A percentile compares a stretch with the other conserved stretches of the same genome.
These are phyloP conservation scores for Pimpla rufipes DNA, from an alignment of 2,888 invertebrate genomes.

Conservation along the genomic window DNA sequence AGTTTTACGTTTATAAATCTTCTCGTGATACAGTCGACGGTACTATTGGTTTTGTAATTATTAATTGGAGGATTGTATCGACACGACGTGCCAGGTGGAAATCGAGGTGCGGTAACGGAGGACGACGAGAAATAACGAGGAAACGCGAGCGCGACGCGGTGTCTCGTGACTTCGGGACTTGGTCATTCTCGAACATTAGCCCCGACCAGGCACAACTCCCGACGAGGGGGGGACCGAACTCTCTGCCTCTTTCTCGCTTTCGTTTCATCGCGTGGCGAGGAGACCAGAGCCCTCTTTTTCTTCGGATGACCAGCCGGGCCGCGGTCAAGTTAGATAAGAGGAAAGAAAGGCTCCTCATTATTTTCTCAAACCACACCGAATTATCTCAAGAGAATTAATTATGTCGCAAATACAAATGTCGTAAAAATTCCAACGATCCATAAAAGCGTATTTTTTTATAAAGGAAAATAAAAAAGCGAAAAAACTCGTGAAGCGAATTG, in stretches of 20 bases:
- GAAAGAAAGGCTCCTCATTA: background rate
- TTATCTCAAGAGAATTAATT: background rate
- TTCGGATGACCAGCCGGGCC: background rate
- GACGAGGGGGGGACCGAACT: background rate
- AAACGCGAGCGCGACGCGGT: conserved; percentile 45
- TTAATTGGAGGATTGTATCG: background rate
- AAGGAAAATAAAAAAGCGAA: too few relatives aligned
- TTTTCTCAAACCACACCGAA: background rate
- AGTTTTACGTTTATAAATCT: too few relatives aligned
- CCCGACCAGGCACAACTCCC: conserved; percentile 53
- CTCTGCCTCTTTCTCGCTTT: conserved; percentile 23
- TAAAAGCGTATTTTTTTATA: too few relatives aligned
- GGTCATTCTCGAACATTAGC: conserved; percentile 76
- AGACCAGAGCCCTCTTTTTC: background rate
- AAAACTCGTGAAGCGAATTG: background rate
- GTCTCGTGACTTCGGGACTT: conserved; percentile 63
- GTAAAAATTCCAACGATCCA: too few relatives aligned
- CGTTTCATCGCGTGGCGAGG: background rate
- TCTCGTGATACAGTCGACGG: too few relatives aligned
- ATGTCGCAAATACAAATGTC: too few relatives aligned
- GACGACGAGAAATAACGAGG: conserved; percentile 1
- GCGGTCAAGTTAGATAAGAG: background rate
- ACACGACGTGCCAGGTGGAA: background rate
- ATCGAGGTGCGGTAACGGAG: conserved; percentile 3
- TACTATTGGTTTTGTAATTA: too few relatives aligned